A percentile compares a stretch with the other conserved stretches of the same genome.
Evolutionary conservation across 2,888 invertebrate species (phyloP).

Genomic region (Octodonta nipae): DNA sequence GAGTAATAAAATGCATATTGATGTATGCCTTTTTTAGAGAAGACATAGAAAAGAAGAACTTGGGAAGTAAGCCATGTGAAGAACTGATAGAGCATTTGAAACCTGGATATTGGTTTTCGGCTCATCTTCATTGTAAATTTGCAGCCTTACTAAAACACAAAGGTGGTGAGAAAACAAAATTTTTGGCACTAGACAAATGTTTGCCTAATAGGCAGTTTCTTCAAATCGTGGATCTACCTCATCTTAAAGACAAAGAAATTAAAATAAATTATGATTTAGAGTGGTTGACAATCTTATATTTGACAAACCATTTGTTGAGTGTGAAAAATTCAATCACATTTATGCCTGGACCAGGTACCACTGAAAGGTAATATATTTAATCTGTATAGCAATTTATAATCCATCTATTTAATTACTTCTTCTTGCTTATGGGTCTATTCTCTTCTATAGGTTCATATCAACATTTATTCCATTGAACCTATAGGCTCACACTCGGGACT

Average conservation of each 20-base stretch:
- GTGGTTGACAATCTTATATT: slow-evolving; percentile 79
- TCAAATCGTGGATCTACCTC: slow-evolving; percentile 58
- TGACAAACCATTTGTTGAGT: slow-evolving; percentile 78
- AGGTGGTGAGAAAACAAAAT: slow-evolving; percentile 53
- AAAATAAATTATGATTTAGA: slow-evolving; percentile 72
- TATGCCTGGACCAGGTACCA: slow-evolving; percentile 67
- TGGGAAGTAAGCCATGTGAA: slow-evolving; percentile 81
- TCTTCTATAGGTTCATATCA: too few species aligned
- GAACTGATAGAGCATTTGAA: slow-evolving; percentile 67
- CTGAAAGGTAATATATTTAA: slow-evolving; percentile 48
- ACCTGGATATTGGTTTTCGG: slow-evolving; percentile 91
- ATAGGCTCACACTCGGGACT: too few species aligned
- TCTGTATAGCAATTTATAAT: too few species aligned
- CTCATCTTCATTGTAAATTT: slow-evolving; percentile 94
- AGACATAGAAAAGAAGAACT: slow-evolving; percentile 63
- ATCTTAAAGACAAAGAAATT: slow-evolving; percentile 42
- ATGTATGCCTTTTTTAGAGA: slow-evolving; percentile 37
- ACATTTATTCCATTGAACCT: too few species aligned
- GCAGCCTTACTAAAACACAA: slow-evolving; percentile 72
- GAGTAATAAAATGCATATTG: slow-evolving; percentile 2
- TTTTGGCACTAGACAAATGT: slow-evolving; percentile 93
- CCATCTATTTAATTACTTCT: too few species aligned
- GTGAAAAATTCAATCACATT: slow-evolving; percentile 55
- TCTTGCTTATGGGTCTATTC: too few species aligned
- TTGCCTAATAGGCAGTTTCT: slow-evolving; percentile 77